Conservation (phyloP, 1,140 invertebrate genomes). For the Drosophila takahashii region DNA sequence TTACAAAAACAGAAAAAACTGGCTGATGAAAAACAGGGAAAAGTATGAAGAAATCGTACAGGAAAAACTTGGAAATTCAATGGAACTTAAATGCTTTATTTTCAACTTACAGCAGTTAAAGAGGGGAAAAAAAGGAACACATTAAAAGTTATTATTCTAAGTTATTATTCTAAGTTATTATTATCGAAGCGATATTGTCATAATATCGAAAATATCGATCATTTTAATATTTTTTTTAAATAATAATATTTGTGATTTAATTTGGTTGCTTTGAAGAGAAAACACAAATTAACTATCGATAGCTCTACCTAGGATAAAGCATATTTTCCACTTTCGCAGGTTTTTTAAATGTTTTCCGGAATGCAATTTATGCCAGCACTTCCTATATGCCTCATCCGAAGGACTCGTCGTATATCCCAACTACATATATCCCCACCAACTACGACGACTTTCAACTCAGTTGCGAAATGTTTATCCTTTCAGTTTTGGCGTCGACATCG, state of each 20-base stretch:
- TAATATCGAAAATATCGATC: too few species aligned
- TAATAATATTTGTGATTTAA: too few species aligned
- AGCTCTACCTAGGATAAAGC: too few species aligned
- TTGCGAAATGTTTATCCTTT: slow-evolving; percentile 73
- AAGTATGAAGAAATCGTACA: slow-evolving; percentile 5
- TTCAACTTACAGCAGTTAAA: too few species aligned
- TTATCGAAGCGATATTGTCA: too few species aligned
- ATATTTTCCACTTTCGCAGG: not conserved
- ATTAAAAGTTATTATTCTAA: too few species aligned
- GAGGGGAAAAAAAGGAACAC: too few species aligned
- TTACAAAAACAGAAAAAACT: slow-evolving; percentile 29
- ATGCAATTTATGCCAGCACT: slow-evolving; percentile 4
- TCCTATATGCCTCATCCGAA: slow-evolving; percentile 3
- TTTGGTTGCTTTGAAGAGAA: too few species aligned
- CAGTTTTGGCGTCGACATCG: slow-evolving; percentile 71
- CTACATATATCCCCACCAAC: not conserved
- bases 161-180: too few species aligned
- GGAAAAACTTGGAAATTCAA: not conserved
- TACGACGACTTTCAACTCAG: slow-evolving; percentile 5
- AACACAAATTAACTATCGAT: too few species aligned
- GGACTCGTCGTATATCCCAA: not conserved
- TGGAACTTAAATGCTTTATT: not conserved
- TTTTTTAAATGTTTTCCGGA: not conserved
- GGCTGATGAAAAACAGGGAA: slow-evolving; percentile 8
- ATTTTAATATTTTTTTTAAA: too few species aligned